Evolutionary conservation across 2,888 invertebrate species (phyloP).

Genomic region (Actias luna): DNA sequence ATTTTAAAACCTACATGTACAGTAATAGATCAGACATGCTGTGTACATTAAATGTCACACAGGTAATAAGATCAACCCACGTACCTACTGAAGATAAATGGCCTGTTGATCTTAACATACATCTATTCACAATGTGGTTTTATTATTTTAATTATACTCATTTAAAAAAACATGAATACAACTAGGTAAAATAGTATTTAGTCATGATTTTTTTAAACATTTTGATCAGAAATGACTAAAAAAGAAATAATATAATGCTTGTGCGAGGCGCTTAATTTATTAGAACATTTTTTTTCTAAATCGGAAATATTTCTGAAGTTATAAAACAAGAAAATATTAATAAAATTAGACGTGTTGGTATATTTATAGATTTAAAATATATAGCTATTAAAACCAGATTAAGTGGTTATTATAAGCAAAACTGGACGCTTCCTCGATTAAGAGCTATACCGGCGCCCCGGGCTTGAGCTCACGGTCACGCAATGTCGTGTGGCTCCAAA

Average conservation of each 20-base stretch:
- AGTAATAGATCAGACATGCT: not conserved
- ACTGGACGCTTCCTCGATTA: slow-evolving; percentile 28
- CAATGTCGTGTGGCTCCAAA: slow-evolving; percentile 43
- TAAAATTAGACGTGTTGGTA: not conserved
- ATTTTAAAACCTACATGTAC: not conserved
- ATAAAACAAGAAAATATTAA: not conserved
- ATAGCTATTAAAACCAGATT: not conserved
- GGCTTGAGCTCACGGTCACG: slow-evolving; percentile 63
- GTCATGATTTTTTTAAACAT: no score
- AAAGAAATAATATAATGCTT: no score
- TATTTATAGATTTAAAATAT: not conserved
- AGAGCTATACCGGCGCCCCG: slow-evolving; percentile 48
- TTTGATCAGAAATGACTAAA: no score
- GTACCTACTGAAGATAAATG: not conserved
- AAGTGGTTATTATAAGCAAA: slow-evolving; percentile 15
- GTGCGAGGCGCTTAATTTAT: no score
- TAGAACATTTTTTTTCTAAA: not conserved
- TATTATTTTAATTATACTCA: not conserved
- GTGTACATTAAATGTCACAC: not conserved
- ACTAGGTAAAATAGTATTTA: no score
- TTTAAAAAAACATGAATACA: not conserved
- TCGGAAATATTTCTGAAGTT: not conserved
- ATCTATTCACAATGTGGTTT: not conserved
- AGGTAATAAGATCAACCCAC: not conserved
- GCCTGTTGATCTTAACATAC: not conserved